Conservation (phyloP, 2,888 invertebrate species). For the Trissoscelio sp. region DNA sequence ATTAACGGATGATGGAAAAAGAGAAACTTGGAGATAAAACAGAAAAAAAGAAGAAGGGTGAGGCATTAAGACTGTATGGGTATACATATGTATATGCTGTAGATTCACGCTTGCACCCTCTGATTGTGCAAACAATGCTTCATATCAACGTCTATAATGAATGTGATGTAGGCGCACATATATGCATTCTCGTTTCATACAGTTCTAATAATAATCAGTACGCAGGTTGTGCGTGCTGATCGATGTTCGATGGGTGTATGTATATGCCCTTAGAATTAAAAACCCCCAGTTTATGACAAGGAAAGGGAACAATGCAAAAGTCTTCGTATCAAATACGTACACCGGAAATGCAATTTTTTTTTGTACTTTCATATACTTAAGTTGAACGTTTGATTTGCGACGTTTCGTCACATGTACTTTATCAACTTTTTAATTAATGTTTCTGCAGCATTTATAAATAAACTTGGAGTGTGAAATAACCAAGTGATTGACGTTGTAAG, state of each 20-base stretch:
- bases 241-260: constrained; percentile 77
- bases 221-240: constrained; percentile 83
- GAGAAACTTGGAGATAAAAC: constrained; percentile 63
- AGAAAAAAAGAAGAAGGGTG: constrained; percentile 43
- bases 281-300: constrained; percentile 62
- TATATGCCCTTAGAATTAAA: constrained; percentile 75
- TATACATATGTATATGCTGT: constrained; percentile 66
- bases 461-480: not conserved
- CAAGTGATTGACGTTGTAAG: constrained; percentile 9
- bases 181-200: constrained; percentile 75
- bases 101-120: constrained; percentile 78
- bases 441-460: constrained; percentile 18
- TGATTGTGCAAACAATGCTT: constrained; percentile 83
- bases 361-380: constrained; percentile 14
- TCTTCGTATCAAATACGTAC: constrained; percentile 1
- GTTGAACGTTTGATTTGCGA: constrained; percentile 11
- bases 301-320: constrained; percentile 54
- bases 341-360: constrained; percentile 40
- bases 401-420: constrained; percentile 1
- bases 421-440: constrained; percentile 33
- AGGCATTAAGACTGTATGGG: constrained; percentile 66
- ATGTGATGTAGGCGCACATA: constrained; percentile 74
- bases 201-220: constrained; percentile 82
- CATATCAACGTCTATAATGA: constrained; percentile 83
- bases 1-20: constrained; percentile 66